Evolutionary conservation across 2,797 vertebrate species (phyloP), one percentile per base, ranked within the genome.

Genomic region (Sphenopsis melanotis): DNA sequence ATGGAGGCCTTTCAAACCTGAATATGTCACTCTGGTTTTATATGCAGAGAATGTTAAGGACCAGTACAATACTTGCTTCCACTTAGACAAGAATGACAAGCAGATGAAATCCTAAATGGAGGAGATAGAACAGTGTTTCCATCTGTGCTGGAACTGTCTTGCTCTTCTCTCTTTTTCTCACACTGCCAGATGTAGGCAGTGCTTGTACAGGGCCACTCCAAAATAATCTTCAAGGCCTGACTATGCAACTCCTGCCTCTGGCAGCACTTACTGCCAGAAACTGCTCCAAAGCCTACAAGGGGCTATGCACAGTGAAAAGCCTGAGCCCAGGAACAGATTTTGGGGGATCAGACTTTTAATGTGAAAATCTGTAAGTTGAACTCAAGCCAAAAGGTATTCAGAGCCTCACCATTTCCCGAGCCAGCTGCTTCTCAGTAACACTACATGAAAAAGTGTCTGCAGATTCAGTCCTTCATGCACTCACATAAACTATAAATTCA

Each of bases 1-100:
- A 97, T 7, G 32, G 90, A 87, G 94, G 80, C 94, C 94, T 98
- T 97, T 95, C 94, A 96, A 96, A 97, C 95, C 94, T 88, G 86
- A 96, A 90, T 92, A 87, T 93, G 97, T 96, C 89, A 96, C 97
- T 97, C 92, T 94, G 91, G 97, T 97, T 97, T 96, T 95, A 90
- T 74, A 69, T 60, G 94, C 87, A 88, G 84, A 85, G 96, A 94
- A 89, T 86, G 93, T 93, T 95, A 94, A 96, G 96, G 97, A 92
- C 83, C 9, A 11, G 82, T 57, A 95, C 87, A 94, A 79, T 92
- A 89, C 92, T 96, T 93, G 93, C 76, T 94, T 87, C 91, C 81
- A 91, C 93, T 94, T 94, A 78, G 93, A 89, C 86, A 95, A 92
- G 95, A 97, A 95, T 95, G 96, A 97, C 96, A 97, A 97, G 93